These are phyloP conservation scores for Haemorhous mexicanus DNA, from an alignment of 2,113 vertebrate genomes.

Conservation along the genomic window DNA sequence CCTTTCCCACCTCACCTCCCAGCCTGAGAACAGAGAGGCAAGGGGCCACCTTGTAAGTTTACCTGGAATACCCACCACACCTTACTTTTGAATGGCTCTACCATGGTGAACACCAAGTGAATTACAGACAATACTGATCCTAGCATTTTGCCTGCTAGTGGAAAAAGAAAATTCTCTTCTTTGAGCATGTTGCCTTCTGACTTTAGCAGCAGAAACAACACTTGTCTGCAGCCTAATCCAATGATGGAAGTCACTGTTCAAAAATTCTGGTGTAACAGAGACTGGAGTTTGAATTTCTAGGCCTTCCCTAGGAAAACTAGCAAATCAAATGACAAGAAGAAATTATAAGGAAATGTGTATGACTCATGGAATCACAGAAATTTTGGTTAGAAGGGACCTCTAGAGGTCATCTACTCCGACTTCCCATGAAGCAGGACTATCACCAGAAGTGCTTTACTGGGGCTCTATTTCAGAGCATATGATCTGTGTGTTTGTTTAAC, in stretches of 20 bases:
- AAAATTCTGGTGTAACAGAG: neutral
- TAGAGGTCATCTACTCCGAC: slow-evolving; percentile 21
- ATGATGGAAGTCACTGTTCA: neutral
- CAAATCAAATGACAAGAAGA: neutral
- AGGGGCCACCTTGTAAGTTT: neutral
- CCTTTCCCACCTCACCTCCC: neutral
- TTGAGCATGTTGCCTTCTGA: neutral
- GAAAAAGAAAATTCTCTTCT: neutral
- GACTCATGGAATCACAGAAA: neutral
- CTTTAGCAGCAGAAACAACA: neutral
- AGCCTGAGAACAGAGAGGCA: neutral
- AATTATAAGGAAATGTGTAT: neutral
- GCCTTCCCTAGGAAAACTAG: neutral
- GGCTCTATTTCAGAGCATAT: neutral
- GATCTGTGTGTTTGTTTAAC: neutral
- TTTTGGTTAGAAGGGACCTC: slow-evolving; percentile 63
- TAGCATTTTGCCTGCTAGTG: accelerated
- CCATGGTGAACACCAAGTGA: neutral
- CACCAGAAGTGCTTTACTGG: neutral
- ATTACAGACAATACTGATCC: neutral
- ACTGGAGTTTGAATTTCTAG: neutral
- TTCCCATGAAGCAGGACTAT: neutral
- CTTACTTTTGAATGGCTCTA: neutral
- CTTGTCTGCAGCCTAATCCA: neutral
- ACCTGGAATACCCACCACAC: neutral